Conservation (phyloP, 30 jellyfish, hydroid and myxozoan species). For the Pelagia noctiluca region DNA sequence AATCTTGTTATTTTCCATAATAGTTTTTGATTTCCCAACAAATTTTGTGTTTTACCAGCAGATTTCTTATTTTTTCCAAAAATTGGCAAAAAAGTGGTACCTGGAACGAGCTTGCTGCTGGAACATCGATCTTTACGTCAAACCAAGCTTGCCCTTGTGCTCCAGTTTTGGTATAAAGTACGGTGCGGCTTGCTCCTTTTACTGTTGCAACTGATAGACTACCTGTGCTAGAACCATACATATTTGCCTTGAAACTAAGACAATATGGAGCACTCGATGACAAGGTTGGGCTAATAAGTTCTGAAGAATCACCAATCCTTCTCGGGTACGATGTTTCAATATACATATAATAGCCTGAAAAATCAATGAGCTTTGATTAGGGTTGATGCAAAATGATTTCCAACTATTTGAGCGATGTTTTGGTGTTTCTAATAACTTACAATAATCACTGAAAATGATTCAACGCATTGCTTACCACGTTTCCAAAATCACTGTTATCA, state of each 20-base stretch:
- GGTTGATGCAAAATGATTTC: too few relatives aligned
- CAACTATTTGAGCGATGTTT: too few relatives aligned
- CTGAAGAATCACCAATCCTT: constrained; percentile 36
- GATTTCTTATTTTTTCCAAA: too few relatives aligned
- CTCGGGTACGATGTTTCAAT: constrained; percentile 71
- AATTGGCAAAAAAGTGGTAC: too few relatives aligned
- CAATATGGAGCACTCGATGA: constrained; percentile 26
- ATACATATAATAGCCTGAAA: constrained; percentile 36
- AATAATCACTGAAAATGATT: too few relatives aligned
- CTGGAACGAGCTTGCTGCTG: constrained; percentile 44
- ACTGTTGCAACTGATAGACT: constrained; percentile 18
- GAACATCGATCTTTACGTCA: constrained; percentile 20
- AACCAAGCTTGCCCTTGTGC: constrained; percentile 49
- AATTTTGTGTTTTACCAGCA: too few relatives aligned
- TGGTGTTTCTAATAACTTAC: too few relatives aligned
- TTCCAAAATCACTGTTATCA: too few relatives aligned
- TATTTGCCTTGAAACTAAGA: constrained; percentile 42
- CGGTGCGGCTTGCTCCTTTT: neutral
- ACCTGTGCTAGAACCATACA: constrained; percentile 28
- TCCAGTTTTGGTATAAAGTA: constrained; percentile 25
- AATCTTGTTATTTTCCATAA: too few relatives aligned
- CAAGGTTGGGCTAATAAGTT: constrained; percentile 47
- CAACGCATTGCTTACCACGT: too few relatives aligned
- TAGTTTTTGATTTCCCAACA: too few relatives aligned
- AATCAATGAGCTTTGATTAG: neutral